phyloP scores from a whole-genome alignment of 2,797 vertebrate species.

The Lycodopsis pacificus region DNA sequence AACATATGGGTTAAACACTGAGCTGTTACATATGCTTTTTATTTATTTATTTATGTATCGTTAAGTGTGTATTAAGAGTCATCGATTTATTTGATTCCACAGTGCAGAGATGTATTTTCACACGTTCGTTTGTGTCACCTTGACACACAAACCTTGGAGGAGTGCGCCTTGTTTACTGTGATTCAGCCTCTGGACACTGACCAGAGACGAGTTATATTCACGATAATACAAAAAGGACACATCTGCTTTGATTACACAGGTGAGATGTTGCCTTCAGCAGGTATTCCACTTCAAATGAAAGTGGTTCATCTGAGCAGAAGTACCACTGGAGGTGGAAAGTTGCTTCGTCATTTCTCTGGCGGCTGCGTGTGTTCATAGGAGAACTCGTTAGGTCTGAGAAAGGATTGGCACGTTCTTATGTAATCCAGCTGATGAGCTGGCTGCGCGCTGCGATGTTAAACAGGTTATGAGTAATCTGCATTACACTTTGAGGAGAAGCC shows the following conservation, averaged over 20 bases:
- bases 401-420: conserved; percentile 51
- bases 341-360: conserved; percentile 54
- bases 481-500: conserved; percentile 53
- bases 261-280: neutral
- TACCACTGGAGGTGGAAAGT: conserved; percentile 2
- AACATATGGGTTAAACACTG: conserved; percentile 47
- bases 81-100: conserved; percentile 29
- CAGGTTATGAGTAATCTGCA: conserved; percentile 68
- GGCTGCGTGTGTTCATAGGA: conserved; percentile 48
- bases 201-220: conserved; percentile 12
- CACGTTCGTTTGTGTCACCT: conserved; percentile 27
- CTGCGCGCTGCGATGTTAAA: conserved; percentile 54
- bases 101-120: conserved; percentile 4
- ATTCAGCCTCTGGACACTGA: conserved; percentile 28
- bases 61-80: conserved; percentile 25
- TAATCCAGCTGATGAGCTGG: conserved; percentile 67
- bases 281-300: conserved; percentile 11
- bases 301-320: neutral
- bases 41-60: neutral
- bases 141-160: conserved; percentile 31
- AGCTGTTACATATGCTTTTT: conserved; percentile 27
- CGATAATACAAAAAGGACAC: neutral
- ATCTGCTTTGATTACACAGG: conserved; percentile 18
- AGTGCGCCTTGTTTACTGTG: conserved; percentile 37
- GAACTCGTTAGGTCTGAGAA: conserved; percentile 35